A percentile compares a stretch with the other conserved stretches of the same genome.
Conservation (phyloP, 2,797 vertebrate species). For the Crenuchus spilurus region DNA sequence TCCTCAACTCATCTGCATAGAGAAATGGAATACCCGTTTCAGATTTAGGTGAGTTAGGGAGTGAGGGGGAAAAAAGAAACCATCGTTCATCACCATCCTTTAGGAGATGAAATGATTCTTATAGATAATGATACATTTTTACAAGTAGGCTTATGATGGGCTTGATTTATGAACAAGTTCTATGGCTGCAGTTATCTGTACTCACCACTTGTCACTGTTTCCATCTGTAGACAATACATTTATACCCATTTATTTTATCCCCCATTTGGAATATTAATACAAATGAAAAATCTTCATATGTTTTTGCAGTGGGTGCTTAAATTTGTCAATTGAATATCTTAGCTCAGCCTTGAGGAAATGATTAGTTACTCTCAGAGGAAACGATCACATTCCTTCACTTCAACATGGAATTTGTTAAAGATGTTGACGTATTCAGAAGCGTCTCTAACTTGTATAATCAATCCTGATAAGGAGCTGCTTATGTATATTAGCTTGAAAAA, state of each 20-base stretch:
- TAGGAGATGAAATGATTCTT: neutral
- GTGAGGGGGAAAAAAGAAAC: neutral
- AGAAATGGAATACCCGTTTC: neutral
- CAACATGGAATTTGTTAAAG: neutral
- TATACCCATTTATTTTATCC: neutral
- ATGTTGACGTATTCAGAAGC: neutral
- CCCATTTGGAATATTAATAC: neutral
- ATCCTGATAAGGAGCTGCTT: slow-evolving; percentile 13
- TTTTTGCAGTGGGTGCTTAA: neutral
- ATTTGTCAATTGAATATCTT: neutral
- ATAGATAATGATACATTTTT: neutral
- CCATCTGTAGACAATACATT: neutral
- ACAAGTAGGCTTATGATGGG: neutral
- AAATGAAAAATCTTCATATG: neutral
- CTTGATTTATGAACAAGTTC: neutral
- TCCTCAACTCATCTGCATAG: slow-evolving; percentile 64
- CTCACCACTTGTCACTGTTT: neutral
- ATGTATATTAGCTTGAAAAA: slow-evolving; percentile 33
- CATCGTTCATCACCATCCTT: neutral
- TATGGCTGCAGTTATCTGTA: neutral
- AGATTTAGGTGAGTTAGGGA: neutral
- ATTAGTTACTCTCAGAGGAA: neutral
- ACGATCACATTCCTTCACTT: neutral
- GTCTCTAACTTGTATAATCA: neutral
- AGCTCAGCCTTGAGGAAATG: neutral